Evolutionary conservation across 23 tunicate species (phyloP).

Genomic region (Halocynthia roretzi): DNA sequence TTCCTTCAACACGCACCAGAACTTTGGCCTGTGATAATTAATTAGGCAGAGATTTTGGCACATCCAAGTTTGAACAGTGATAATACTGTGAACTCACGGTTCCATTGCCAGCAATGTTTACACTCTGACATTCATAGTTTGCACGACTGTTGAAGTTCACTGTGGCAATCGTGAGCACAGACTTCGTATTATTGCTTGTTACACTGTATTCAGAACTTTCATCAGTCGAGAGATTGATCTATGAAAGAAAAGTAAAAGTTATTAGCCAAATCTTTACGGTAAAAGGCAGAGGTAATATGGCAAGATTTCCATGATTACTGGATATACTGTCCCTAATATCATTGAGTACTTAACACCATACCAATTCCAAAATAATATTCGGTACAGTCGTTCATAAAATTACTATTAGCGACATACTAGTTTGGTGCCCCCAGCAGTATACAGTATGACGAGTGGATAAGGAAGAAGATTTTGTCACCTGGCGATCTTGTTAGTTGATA

Average conservation of each 20-base stretch:
- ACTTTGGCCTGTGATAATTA: constrained; percentile 11
- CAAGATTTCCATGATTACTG: not conserved
- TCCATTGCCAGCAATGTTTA: constrained; percentile 7
- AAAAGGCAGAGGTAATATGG: no score
- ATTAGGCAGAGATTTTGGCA: not conserved
- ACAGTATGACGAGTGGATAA: no score
- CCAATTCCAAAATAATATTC: no score
- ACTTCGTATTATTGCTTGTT: not conserved
- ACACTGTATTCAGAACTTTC: not conserved
- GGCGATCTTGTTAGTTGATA: no score
- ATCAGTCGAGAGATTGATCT: no score
- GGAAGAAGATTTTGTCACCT: no score
- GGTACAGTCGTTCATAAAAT: no score
- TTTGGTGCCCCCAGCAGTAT: no score
- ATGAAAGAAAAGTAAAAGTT: no score
- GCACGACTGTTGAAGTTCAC: constrained; percentile 2
- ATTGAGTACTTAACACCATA: no score
- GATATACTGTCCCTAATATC: constrained; percentile 6
- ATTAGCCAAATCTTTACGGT: no score
- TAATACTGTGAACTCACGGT: constrained; percentile 4
- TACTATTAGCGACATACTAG: no score
- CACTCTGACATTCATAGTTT: constrained; percentile 12
- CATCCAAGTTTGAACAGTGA: not conserved
- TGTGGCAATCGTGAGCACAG: constrained; percentile 7
- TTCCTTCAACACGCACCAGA: constrained; percentile 17